Conservation (phyloP, 2,888 invertebrate genomes). For the Adineta ricciae region DNA sequence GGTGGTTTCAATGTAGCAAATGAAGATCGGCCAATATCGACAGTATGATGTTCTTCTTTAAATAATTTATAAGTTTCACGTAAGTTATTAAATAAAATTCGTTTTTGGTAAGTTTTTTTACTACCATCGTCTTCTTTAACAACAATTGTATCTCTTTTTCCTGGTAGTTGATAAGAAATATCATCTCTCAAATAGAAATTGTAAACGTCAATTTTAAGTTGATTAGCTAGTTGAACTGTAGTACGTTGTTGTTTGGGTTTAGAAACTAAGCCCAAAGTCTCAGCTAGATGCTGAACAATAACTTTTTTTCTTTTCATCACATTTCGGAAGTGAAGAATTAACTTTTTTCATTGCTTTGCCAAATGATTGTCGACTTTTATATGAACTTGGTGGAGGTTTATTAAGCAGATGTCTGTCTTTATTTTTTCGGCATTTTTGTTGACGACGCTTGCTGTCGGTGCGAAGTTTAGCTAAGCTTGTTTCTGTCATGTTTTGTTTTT, state of each 20-base stretch:
- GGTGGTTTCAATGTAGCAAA: neutral
- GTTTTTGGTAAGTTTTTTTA: neutral
- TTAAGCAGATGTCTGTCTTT: too few species aligned
- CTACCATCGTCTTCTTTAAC: neutral
- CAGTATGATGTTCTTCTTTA: neutral
- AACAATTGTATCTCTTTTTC: neutral
- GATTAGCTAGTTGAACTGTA: neutral
- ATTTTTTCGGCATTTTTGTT: too few species aligned
- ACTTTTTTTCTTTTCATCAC: neutral
- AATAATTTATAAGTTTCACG: neutral
- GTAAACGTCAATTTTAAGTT: too few species aligned
- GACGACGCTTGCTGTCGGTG: too few species aligned
- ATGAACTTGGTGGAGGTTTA: neutral
- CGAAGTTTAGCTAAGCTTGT: too few species aligned
- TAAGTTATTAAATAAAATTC: neutral
- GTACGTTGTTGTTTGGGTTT: neutral
- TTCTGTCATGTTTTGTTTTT: too few species aligned
- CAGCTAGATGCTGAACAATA: neutral
- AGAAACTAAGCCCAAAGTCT: neutral
- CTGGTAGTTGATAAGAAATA: conserved; percentile 3
- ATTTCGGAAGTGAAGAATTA: neutral
- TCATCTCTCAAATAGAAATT: too few species aligned
- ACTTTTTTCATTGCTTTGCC: neutral
- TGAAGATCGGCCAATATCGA: neutral
- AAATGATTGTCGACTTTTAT: neutral